Conservation (phyloP, 2,113 vertebrate genomes). For the Nyctibius bracteatus region DNA sequence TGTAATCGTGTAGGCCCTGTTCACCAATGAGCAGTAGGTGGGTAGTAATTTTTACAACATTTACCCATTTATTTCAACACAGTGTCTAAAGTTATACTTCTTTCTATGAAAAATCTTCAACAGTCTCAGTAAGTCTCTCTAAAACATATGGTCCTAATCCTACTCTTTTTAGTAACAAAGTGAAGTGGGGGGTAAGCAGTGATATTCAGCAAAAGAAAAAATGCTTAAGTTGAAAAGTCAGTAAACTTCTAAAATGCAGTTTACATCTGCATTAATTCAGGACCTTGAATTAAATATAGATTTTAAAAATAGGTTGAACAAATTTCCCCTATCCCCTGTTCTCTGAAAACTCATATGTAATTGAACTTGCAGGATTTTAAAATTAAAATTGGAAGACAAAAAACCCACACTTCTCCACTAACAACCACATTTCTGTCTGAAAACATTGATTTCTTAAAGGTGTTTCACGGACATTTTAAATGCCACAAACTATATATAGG, state of each 20-base stretch:
- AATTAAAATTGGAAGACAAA: neutral
- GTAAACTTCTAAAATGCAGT: neutral
- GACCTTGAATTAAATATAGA: neutral
- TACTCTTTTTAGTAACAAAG: neutral
- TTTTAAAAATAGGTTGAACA: neutral
- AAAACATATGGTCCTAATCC: neutral
- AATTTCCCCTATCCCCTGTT: neutral
- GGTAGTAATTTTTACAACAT: neutral
- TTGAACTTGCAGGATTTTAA: neutral
- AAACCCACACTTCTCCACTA: neutral
- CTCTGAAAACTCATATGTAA: neutral
- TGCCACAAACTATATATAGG: neutral
- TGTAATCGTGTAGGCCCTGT: neutral
- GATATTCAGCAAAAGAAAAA: neutral
- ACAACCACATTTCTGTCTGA: neutral
- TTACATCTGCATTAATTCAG: neutral
- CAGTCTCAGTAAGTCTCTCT: neutral
- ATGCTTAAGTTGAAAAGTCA: neutral
- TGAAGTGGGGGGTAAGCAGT: neutral
- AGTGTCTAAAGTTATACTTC: neutral
- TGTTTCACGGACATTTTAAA: neutral
- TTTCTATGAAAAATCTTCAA: neutral
- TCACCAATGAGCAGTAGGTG: neutral
- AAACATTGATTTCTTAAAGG: neutral
- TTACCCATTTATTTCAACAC: neutral